These are phyloP conservation scores for Aplysia californica DNA, from an alignment of 1,140 invertebrate genomes.

Conservation along the genomic window DNA sequence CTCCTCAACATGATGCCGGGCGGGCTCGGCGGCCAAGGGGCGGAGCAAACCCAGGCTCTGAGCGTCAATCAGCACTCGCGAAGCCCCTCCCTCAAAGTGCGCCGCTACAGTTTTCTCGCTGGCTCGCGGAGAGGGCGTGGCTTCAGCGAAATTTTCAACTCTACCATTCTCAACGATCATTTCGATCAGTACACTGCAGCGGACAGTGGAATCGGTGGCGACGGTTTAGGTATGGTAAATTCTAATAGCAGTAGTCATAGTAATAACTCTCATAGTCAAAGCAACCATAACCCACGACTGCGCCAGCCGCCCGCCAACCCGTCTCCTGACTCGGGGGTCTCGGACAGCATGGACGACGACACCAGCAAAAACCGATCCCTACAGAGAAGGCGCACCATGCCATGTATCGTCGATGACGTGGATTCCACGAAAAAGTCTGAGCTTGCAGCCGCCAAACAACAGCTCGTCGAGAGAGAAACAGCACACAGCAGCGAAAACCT, in stretches of 20 bases:
- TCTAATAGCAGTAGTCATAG: constrained; percentile 6
- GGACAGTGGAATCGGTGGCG: constrained; percentile 67
- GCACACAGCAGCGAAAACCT: constrained; percentile 63
- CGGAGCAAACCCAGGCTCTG: neutral
- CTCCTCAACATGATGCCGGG: constrained; percentile 33
- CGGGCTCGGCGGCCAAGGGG: neutral
- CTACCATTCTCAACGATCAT: constrained; percentile 73
- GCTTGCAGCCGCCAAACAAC: constrained; percentile 31
- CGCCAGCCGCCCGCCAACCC: constrained; percentile 48
- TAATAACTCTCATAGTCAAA: constrained; percentile 25
- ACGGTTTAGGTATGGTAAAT: constrained; percentile 37
- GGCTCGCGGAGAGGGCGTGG: constrained; percentile 60
- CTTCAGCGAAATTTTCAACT: constrained; percentile 64
- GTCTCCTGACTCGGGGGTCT: constrained; percentile 68
- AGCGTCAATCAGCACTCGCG: constrained; percentile 42
- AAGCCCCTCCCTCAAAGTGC: constrained; percentile 55
- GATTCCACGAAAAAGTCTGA: constrained; percentile 10
- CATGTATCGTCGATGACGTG: constrained; percentile 55
- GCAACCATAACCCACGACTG: constrained; percentile 34
- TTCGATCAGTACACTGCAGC: constrained; percentile 89
- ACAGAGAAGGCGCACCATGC: constrained; percentile 60
- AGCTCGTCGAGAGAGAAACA: constrained; percentile 44
- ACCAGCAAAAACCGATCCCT: constrained; percentile 47
- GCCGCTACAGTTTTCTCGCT: constrained; percentile 63
- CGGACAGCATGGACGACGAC: constrained; percentile 60